Evolutionary conservation across 1,140 invertebrate species (phyloP), one percentile per base, ranked within the genome.

Genomic region (Eciton burchellii): DNA sequence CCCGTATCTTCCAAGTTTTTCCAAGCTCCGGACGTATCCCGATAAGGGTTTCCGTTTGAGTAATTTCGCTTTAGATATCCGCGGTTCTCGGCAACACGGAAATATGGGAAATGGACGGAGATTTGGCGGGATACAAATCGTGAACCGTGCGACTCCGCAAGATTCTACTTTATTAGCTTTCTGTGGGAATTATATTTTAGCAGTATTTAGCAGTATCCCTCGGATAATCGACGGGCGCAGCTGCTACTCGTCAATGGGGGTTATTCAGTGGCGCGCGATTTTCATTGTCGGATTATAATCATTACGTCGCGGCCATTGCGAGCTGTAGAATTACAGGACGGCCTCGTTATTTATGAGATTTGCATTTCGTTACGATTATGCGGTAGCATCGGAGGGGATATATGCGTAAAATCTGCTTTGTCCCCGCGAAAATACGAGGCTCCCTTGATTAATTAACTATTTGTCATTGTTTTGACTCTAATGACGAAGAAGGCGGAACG

Each of bases 401-500:
- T 87, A 86, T 87, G 72, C 81, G 86, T 87, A 86, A 87, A 87
- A 87, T 87, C 85, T 87, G 85, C 49, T 86, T 63, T 45, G 54
- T 59, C 29, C 66, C 6, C 45, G 81, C 16, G 84, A 85, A 85
- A 87, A 71, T 83, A 87, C 83, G 49, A 85, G 72, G 54, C 35
- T 85, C 84, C 83, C 84, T 87, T 87, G 83, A 85, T 86, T 84
- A 86, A 86, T 85, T 87, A 82, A 85, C 85, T 87, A 85, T 87
- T 77, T 76, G 65, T 82, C 66, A 74, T 73, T 26, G 70, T 85
- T 82, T 70, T 72, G 66, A 87, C 73, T 52, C 70, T 56, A 52
- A 70, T 79, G 84, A 77, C 84, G 71, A 87, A 85, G 79, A 77
- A 85, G 76, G 35, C 66, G 19, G n/a, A 24, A 66, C 26, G 43